These are phyloP conservation scores for Luscinia luscinia DNA, from an alignment of 2,797 vertebrate genomes.

Conservation along the genomic window DNA sequence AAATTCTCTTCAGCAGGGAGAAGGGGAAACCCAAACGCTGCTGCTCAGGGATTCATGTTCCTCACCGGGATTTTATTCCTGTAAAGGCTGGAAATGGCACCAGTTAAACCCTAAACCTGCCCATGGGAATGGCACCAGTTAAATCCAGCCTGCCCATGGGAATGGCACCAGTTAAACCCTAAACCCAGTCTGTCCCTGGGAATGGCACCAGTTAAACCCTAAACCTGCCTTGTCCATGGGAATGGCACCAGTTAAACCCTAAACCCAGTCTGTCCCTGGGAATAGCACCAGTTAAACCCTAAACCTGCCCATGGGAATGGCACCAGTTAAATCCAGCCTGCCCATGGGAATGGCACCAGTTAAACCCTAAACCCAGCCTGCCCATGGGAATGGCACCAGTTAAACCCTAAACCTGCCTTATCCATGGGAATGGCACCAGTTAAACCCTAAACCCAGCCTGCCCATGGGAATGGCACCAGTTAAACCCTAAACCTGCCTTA, in stretches of 20 bases:
- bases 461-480: neutral
- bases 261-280: neutral
- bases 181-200: accelerated
- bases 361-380: accelerated
- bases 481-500: slow-evolving; percentile 33
- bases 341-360: accelerated
- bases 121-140: neutral
- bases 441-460: accelerated
- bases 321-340: accelerated
- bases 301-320: neutral
- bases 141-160: neutral
- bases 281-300: neutral
- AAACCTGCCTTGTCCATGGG: neutral
- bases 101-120: neutral
- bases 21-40: neutral
- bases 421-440: too few species aligned
- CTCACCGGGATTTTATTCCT: slow-evolving; percentile 50
- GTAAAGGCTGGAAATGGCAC: slow-evolving; percentile 59
- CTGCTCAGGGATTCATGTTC: slow-evolving; percentile 3
- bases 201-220: neutral
- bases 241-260: slow-evolving; percentile 53
- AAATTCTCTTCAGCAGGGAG: slow-evolving; percentile 13
- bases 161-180: neutral
- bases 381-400: accelerated
- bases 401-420: neutral